phyloP scores from a whole-genome alignment of 2,888 invertebrate genomes.

The Volucella bombylans region DNA sequence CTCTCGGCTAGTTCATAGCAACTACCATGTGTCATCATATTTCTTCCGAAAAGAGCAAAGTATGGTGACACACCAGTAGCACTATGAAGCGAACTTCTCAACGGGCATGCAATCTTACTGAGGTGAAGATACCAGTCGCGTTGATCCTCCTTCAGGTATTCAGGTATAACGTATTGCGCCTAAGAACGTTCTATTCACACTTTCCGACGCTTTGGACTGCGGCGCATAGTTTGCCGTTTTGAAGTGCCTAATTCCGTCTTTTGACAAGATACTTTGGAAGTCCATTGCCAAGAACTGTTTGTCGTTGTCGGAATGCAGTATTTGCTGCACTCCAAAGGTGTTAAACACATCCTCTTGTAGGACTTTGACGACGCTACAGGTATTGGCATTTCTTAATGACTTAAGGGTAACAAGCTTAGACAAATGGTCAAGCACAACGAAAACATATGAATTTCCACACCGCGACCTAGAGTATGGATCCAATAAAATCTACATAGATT shows the following conservation, averaged over 20 bases:
- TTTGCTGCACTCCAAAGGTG: background rate
- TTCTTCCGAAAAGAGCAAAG: no score
- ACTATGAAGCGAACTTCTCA: no score
- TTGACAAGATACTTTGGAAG: slow-evolving; percentile 56
- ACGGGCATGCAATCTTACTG: slow-evolving; percentile 53
- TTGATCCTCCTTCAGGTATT: slow-evolving; percentile 61
- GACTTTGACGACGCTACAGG: no score
- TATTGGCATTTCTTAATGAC: no score
- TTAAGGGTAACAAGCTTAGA: no score
- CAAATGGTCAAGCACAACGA: no score
- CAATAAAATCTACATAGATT: slow-evolving; percentile 5
- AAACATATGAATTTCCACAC: no score
- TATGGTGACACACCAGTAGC: no score
- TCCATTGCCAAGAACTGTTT: background rate
- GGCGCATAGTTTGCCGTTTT: slow-evolving; percentile 30
- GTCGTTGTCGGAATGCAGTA: no score
- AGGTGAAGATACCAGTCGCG: slow-evolving; percentile 62
- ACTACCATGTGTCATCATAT: no score
- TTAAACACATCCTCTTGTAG: background rate
- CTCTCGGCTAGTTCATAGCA: no score
- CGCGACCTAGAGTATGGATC: slow-evolving; percentile 6
- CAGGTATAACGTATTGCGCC: slow-evolving; percentile 76
- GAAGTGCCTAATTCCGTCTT: no score
- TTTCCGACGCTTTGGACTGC: slow-evolving; percentile 79
- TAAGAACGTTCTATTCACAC: slow-evolving; percentile 76